Conservation (phyloP, 1,140 invertebrate genomes). For the Zaprionus tsacasi region DNA sequence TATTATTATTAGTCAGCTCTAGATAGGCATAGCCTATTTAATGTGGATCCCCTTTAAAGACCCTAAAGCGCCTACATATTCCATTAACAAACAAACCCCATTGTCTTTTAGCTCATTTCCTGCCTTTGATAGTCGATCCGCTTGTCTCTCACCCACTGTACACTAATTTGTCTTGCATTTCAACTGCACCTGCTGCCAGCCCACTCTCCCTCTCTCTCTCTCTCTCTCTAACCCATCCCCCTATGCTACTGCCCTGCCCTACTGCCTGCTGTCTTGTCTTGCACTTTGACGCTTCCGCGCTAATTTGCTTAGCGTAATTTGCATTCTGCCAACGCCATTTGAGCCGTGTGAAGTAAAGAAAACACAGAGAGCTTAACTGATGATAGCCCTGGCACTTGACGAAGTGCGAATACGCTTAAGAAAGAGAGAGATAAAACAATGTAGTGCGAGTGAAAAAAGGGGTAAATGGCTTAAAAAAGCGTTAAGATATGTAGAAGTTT, state of each 20-base stretch:
- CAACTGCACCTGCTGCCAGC: conserved; percentile 28
- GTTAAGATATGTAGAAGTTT: neutral
- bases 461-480: neutral
- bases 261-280: conserved; percentile 28
- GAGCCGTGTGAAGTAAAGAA: conserved; percentile 63
- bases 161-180: conserved; percentile 74
- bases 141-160: conserved; percentile 31
- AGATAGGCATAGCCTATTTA: neutral
- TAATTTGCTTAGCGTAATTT: conserved; percentile 80
- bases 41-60: neutral
- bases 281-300: conserved; percentile 72
- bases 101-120: conserved; percentile 8
- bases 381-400: conserved; percentile 4
- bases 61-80: neutral
- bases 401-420: conserved; percentile 3
- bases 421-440: neutral
- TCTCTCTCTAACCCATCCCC: too few relatives aligned
- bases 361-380: conserved; percentile 5
- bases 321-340: conserved; percentile 73
- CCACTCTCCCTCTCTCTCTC: conserved; percentile 12
- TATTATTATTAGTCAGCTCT: neutral
- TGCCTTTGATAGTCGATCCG: conserved; percentile 16
- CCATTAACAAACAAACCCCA: neutral
- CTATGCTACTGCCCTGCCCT: neutral
- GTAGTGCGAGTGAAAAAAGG: neutral